Evolutionary conservation across 2,113 vertebrate species (phyloP).

Genomic region (Ageneiosus marmoratus): DNA sequence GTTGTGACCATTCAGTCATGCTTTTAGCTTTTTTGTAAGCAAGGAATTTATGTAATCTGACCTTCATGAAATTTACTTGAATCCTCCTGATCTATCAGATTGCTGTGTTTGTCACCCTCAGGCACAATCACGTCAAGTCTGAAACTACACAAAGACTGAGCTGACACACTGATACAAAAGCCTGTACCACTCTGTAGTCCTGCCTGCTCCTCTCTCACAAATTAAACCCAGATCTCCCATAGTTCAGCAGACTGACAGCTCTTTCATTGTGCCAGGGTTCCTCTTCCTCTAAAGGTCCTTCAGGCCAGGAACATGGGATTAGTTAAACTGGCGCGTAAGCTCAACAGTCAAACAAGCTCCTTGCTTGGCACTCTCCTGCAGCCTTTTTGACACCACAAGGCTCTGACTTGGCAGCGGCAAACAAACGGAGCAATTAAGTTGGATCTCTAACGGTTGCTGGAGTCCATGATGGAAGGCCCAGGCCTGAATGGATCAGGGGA

Average conservation of each 20-base stretch:
- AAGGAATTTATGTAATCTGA: not conserved
- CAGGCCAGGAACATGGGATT: slow-evolving; percentile 66
- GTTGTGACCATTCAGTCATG: not conserved
- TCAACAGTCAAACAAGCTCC: slow-evolving; percentile 57
- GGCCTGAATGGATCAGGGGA: slow-evolving; percentile 46
- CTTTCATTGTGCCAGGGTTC: slow-evolving; percentile 69
- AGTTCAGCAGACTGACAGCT: slow-evolving; percentile 69
- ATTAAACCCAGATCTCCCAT: slow-evolving; percentile 73
- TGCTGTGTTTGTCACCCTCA: not conserved
- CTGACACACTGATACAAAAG: slow-evolving; percentile 38
- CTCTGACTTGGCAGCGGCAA: slow-evolving; percentile 53
- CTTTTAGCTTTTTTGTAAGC: not conserved
- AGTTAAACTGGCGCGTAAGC: slow-evolving; percentile 58
- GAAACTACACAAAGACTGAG: slow-evolving; percentile 38
- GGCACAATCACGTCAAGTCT: slow-evolving; percentile 16
- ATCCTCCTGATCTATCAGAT: not conserved
- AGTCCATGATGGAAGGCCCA: slow-evolving; percentile 46
- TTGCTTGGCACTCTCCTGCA: slow-evolving; percentile 53
- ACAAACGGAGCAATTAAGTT: slow-evolving; percentile 54
- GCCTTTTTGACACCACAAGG: slow-evolving; percentile 54
- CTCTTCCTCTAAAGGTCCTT: slow-evolving; percentile 63
- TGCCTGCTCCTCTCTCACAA: slow-evolving; percentile 65
- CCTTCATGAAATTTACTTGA: not conserved
- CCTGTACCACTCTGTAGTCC: slow-evolving; percentile 53
- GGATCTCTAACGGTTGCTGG: slow-evolving; percentile 49